A percentile compares a stretch with the other conserved stretches of the same genome.
These are phyloP conservation scores for Epicauta chinensis DNA, from an alignment of 1,140 invertebrate genomes.

Conservation along the genomic window DNA sequence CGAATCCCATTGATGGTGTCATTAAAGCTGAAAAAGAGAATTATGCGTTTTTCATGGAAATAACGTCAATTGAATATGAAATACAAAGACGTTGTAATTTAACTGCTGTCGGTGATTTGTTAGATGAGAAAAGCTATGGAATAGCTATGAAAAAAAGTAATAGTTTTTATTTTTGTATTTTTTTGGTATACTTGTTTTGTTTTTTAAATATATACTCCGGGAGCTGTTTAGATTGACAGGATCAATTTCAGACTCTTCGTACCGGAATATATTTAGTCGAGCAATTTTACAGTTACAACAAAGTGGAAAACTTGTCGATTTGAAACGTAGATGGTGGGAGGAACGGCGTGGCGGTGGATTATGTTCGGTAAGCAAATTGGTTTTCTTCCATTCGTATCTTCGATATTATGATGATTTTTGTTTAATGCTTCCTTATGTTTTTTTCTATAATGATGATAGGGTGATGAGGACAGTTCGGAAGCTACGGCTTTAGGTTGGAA, in stretches of 20 bases:
- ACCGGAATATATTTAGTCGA: conserved; percentile 62
- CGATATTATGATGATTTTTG: neutral
- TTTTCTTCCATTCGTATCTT: too few relatives aligned
- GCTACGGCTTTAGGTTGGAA: conserved; percentile 48
- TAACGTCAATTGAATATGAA: conserved; percentile 60
- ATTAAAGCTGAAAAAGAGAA: conserved; percentile 56
- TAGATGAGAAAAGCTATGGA: conserved; percentile 76
- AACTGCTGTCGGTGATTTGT: conserved; percentile 54
- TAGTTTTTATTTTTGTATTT: conserved; percentile 8
- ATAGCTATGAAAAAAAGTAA: conserved; percentile 70
- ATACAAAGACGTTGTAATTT: conserved; percentile 61
- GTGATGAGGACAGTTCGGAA: conserved; percentile 39
- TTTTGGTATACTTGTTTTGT: neutral
- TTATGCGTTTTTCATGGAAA: conserved; percentile 72
- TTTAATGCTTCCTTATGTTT: neutral
- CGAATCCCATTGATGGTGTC: conserved; percentile 46
- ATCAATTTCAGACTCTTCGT: conserved; percentile 57
- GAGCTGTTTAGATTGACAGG: conserved; percentile 7
- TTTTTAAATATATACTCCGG: neutral
- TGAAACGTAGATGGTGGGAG: conserved; percentile 84
- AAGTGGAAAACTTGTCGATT: conserved; percentile 57
- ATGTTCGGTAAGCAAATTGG: conserved; percentile 57
- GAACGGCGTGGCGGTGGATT: conserved; percentile 62
- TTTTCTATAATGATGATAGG: conserved; percentile 28
- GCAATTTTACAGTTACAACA: conserved; percentile 76